These are phyloP conservation scores for Tiliacea citrago DNA, from an alignment of 2,888 invertebrate genomes.

Conservation along the genomic window DNA sequence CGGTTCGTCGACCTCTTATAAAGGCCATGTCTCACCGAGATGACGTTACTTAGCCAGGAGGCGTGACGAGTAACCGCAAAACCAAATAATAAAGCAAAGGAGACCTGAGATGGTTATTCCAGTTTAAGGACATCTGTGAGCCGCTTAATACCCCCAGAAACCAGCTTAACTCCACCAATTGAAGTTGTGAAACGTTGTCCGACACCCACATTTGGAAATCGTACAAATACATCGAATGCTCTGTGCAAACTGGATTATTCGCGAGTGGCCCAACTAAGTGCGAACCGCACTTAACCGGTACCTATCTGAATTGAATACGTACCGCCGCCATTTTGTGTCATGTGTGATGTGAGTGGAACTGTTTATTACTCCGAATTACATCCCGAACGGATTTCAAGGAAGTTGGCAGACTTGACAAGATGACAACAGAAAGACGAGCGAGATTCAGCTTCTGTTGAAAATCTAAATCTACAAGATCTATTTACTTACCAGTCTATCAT, in stretches of 20 bases:
- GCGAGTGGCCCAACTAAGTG: slow-evolving; percentile 53
- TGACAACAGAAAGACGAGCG: neutral
- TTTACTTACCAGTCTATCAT: neutral
- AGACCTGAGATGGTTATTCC: slow-evolving; percentile 5
- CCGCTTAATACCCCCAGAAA: slow-evolving; percentile 5
- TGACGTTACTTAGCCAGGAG: slow-evolving; percentile 39
- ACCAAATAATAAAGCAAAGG: slow-evolving; percentile 20
- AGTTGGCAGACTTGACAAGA: neutral
- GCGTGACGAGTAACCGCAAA: slow-evolving; percentile 59
- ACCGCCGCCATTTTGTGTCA: slow-evolving; percentile 57
- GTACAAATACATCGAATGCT: slow-evolving; percentile 46
- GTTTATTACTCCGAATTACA: slow-evolving; percentile 46
- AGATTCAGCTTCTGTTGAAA: neutral
- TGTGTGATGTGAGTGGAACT: slow-evolving; percentile 38
- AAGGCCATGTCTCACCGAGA: slow-evolving; percentile 39
- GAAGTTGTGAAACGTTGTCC: slow-evolving; percentile 20
- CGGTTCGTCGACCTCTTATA: slow-evolving; percentile 45
- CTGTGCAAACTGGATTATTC: slow-evolving; percentile 62
- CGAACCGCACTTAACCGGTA: slow-evolving; percentile 59
- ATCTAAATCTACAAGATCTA: slow-evolving; percentile 1
- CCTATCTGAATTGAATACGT: slow-evolving; percentile 53
- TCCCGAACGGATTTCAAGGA: slow-evolving; percentile 20
- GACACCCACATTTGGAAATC: slow-evolving; percentile 48
- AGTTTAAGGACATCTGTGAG: neutral
- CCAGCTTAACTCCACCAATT: slow-evolving; percentile 9